A percentile compares a stretch with the other conserved stretches of the same genome.
Evolutionary conservation across 2,888 invertebrate species (phyloP).

Genomic region (Metacarcinus magister): DNA sequence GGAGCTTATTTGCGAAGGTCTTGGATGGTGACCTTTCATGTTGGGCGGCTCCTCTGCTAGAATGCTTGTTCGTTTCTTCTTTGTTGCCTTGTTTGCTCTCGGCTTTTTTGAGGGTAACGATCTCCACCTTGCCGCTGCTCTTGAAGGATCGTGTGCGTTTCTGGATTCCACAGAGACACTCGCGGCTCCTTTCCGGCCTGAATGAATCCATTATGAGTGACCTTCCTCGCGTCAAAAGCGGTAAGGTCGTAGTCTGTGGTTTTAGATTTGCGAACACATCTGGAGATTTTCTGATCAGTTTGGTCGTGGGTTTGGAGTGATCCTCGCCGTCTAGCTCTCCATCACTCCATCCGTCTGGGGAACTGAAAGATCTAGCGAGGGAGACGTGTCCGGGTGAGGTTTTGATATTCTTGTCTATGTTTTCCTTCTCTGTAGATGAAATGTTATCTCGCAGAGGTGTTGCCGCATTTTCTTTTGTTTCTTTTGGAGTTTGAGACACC

Average conservation of each 20-base stretch:
- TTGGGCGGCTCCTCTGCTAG: neutral
- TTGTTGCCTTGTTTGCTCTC: conserved; percentile 4
- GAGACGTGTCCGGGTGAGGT: neutral
- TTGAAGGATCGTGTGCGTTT: conserved; percentile 70
- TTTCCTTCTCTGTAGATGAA: neutral
- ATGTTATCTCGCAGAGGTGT: neutral
- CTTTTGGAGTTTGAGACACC: neutral
- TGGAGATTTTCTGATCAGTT: neutral
- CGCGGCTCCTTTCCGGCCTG: neutral
- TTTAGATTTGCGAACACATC: conserved; percentile 16
- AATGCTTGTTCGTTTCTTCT: neutral
- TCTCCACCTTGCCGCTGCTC: conserved; percentile 76
- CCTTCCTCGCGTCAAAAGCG: conserved; percentile 67
- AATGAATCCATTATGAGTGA: conserved; percentile 55
- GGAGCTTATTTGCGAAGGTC: neutral
- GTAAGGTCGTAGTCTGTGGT: neutral
- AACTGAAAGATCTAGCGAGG: conserved; percentile 70
- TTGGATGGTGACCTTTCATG: conserved; percentile 54
- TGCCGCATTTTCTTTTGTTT: neutral
- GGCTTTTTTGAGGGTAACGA: conserved; percentile 67
- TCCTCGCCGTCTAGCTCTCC: neutral
- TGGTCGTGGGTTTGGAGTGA: no score
- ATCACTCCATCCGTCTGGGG: conserved; percentile 67
- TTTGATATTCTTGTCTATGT: conserved; percentile 31
- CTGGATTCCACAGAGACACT: conserved; percentile 65